Base-by-base conservation (phyloP, 2,113 vertebrate genomes). In the Sander lucioperca region DNA sequence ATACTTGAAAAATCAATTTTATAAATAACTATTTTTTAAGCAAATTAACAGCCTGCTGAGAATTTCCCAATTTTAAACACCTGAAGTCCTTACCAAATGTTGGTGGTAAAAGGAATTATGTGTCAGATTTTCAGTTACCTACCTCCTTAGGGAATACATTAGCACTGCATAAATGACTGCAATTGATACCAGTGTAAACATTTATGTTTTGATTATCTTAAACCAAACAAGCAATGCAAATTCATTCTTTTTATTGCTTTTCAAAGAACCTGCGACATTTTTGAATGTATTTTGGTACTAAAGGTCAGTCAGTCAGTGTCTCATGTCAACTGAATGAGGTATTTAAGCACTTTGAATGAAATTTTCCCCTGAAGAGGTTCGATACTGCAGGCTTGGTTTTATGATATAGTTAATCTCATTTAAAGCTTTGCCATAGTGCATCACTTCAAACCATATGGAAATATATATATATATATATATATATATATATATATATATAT, bases 251-350 rank as follows among this genome's bases (percentile, higher is more conserved):
- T 27, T 58, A 72, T 71, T 58, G 45, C 65, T 57, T 77, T 84
- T 78, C 2, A 39, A 64, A 59, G 79, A 86, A 83, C 13, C 68
- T 82, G 79, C 6, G 88, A 92, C 89, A 86, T 86, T 57, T 82
- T 86, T 94, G 92, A 93, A 93, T 94, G 92, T 94, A 93, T 89
- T 80, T 79, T 92, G 86, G 91, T 94, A 87, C 89, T 89, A 56
- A 72, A 72, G 68, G 80, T 91, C 85, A 71, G 87, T 88, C 78
- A 77, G 65, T 88, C 85, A 88, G 74, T 90, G 80, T 86, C 74
- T 83, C 53, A 63, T 83, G 61, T 89, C 78, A 83, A 39, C 68
- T 88, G 74, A 88, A 85, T 83, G 75, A 80, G 85, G 82, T 88
- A 82, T 92, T 82, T 77, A 91, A 86, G 93, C 92, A 94, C 93